Conservation (phyloP, 2,113 vertebrate species). For the Xenopus laevis region DNA sequence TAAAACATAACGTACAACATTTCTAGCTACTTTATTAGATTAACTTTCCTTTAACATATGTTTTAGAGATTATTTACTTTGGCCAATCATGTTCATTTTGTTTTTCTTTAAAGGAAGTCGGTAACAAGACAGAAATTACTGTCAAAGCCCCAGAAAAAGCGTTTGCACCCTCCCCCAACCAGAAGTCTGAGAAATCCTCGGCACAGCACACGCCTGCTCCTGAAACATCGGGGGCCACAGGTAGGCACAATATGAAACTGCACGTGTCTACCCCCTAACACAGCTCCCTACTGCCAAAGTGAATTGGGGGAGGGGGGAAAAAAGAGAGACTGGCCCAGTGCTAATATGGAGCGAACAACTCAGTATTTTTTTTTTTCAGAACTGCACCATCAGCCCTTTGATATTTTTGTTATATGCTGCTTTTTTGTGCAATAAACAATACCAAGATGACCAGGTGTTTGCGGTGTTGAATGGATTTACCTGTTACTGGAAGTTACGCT, state of each 20-base stretch:
- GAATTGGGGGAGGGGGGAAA: constrained; percentile 17
- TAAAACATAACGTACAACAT: too few species aligned
- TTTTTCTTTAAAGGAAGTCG: constrained; percentile 76
- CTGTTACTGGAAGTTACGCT: constrained; percentile 14
- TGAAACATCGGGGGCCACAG: constrained; percentile 74
- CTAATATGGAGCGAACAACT: constrained; percentile 26
- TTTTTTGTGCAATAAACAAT: constrained; percentile 45
- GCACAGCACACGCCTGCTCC: constrained; percentile 72
- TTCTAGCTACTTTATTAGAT: too few species aligned
- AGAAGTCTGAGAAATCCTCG: constrained; percentile 74
- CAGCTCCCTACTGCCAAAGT: constrained; percentile 19
- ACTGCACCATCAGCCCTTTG: constrained; percentile 28
- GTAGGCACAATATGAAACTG: constrained; percentile 55
- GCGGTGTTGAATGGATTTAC: constrained; percentile 40
- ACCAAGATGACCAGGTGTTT: constrained; percentile 27
- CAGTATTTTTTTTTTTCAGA: constrained; percentile 28
- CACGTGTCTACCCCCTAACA: constrained; percentile 44
- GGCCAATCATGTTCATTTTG: not conserved
- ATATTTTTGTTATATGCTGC: constrained; percentile 44
- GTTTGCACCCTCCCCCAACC: constrained; percentile 72
- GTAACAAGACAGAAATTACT: constrained; percentile 86
- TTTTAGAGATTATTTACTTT: too few species aligned
- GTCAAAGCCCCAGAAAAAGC: constrained; percentile 80
- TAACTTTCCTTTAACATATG: too few species aligned
- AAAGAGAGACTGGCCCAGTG: constrained; percentile 21